Conservation (phyloP, 1,140 invertebrate species). For the Lepidostoma basale region DNA sequence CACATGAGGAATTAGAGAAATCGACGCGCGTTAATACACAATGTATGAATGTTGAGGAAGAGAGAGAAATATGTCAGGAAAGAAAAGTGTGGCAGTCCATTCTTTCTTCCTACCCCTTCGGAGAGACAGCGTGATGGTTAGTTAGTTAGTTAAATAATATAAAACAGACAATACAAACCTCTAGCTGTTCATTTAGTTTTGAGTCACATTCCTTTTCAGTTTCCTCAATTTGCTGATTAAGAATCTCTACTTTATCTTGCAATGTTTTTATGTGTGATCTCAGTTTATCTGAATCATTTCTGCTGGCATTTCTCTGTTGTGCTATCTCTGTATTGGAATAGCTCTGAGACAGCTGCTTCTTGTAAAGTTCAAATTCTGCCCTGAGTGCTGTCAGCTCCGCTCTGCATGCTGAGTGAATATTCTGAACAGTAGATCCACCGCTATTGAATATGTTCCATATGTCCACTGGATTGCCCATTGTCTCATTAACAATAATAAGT, state of each 20-base stretch:
- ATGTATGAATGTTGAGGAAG: too few species aligned
- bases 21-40: too few species aligned
- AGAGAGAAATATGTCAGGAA: too few species aligned
- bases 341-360: constrained; percentile 39
- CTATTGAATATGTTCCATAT: constrained; percentile 59
- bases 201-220: constrained; percentile 61
- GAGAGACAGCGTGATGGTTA: too few species aligned
- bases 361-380: constrained; percentile 53
- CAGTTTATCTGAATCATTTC: constrained; percentile 58
- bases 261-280: constrained; percentile 67
- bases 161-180: constrained; percentile 45
- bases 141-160: too few species aligned
- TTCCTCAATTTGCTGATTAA: constrained; percentile 67
- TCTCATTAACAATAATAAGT: constrained; percentile 61
- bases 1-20: too few species aligned
- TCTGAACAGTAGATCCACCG: constrained; percentile 52
- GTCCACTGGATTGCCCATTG: constrained; percentile 61
- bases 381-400: constrained; percentile 56
- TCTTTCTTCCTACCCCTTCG: too few species aligned
- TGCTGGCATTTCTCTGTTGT: constrained; percentile 49
- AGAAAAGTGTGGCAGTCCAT: too few species aligned
- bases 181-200: constrained; percentile 58
- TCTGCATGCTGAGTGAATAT: constrained; percentile 53
- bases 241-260: constrained; percentile 68
- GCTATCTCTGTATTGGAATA: constrained; percentile 45